A percentile compares a stretch with the other conserved stretches of the same genome.
phyloP scores from a whole-genome alignment of 2,113 vertebrate genomes.

The Aldabrachelys gigantea region DNA sequence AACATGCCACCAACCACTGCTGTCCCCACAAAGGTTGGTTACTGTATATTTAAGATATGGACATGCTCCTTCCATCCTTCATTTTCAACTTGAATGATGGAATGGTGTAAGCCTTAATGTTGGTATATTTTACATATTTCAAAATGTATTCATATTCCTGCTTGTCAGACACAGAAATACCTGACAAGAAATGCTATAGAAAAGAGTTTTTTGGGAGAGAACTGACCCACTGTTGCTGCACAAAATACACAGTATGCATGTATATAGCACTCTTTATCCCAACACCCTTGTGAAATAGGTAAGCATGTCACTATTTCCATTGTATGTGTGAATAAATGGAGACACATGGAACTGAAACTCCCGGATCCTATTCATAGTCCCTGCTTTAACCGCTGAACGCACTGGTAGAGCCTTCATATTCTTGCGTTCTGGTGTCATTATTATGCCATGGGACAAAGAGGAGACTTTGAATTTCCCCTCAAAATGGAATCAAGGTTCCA shows the following conservation, averaged over 20 bases:
- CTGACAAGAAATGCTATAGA: background rate
- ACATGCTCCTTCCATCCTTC: background rate
- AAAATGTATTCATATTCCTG: too few species aligned
- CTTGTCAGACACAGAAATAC: background rate
- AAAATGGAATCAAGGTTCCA: background rate
- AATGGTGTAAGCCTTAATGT: background rate
- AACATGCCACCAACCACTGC: background rate
- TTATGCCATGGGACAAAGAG: background rate
- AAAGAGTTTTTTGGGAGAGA: background rate
- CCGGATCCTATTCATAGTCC: background rate
- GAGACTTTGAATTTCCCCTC: background rate
- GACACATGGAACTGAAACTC: background rate
- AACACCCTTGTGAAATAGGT: background rate
- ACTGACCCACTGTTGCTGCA: too few species aligned
- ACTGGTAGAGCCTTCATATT: background rate
- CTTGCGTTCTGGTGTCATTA: fast-evolving
- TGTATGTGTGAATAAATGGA: fast-evolving
- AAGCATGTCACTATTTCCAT: background rate
- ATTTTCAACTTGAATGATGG: background rate
- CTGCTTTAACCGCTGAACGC: background rate
- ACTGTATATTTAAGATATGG: background rate
- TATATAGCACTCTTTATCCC: background rate
- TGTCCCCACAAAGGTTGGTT: background rate
- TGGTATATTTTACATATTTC: too few species aligned
- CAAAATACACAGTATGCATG: background rate